These are phyloP conservation scores for Eupeodes luniger DNA, from an alignment of 2,888 invertebrate species.

Conservation along the genomic window DNA sequence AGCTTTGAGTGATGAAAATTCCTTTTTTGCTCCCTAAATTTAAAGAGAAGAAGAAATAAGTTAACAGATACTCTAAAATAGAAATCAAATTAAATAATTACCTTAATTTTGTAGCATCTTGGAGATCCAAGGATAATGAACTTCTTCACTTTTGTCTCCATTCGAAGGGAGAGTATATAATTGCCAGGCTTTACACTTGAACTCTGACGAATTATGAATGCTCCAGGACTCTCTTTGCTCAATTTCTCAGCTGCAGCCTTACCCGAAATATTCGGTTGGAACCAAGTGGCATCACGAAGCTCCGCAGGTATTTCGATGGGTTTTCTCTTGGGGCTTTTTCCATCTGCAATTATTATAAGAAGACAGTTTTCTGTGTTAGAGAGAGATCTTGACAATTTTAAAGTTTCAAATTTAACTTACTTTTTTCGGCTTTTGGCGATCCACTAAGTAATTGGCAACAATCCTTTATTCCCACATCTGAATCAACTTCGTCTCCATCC, in stretches of 20 bases:
- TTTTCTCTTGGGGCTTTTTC: slow-evolving; percentile 64
- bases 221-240: slow-evolving; percentile 78
- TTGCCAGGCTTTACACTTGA: slow-evolving; percentile 73
- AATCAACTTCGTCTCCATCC: slow-evolving; percentile 79
- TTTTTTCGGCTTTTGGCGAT: slow-evolving; percentile 53
- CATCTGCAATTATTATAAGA: neutral
- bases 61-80: neutral
- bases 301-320: slow-evolving; percentile 75
- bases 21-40: slow-evolving; percentile 96
- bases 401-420: neutral
- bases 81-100: slow-evolving; percentile 45
- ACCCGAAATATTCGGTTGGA: slow-evolving; percentile 80
- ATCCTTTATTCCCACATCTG: slow-evolving; percentile 81
- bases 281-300: slow-evolving; percentile 79
- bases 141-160: slow-evolving; percentile 80
- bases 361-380: neutral
- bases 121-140: slow-evolving; percentile 78
- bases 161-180: slow-evolving; percentile 79
- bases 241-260: slow-evolving; percentile 79
- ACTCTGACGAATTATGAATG: slow-evolving; percentile 80
- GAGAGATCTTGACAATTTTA: neutral
- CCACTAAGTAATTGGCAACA: slow-evolving; percentile 80
- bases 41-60: slow-evolving; percentile 58
- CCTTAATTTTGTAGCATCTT: slow-evolving; percentile 79
- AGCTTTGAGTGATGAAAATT: slow-evolving; percentile 94